Percentiles rank a stretch among this genome's conserved stretches.
Evolutionary conservation across 2,797 vertebrate genomes (phyloP).

Genomic region (Ispidina lecontei): DNA sequence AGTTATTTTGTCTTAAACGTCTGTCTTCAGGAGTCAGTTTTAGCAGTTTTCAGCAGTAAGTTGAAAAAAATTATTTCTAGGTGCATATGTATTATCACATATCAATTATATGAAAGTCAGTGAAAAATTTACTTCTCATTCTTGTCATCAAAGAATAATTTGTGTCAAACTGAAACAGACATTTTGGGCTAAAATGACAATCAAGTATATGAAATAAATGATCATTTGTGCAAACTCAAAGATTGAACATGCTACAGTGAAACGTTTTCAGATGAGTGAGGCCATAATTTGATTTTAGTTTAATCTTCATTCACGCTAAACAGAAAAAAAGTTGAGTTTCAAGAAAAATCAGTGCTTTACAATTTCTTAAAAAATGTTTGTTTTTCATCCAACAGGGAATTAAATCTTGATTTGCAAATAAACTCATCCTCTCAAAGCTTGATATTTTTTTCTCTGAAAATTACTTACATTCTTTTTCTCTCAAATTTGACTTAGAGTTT

Average conservation of each 20-base stretch:
- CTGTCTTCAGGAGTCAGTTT: not conserved
- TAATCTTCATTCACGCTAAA: not conserved
- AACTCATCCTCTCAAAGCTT: not conserved
- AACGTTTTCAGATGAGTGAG: not conserved
- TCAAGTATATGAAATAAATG: not conserved
- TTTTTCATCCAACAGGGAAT: not conserved
- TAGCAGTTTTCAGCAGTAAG: not conserved
- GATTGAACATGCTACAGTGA: not conserved
- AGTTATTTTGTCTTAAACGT: not conserved
- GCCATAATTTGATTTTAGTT: not conserved
- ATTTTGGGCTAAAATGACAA: not conserved
- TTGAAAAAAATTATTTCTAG: not conserved
- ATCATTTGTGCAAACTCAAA: not conserved
- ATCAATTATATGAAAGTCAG: not conserved
- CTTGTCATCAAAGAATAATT: not conserved
- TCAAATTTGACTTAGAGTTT: not conserved
- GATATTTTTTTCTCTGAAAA: not conserved
- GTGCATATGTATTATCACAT: accelerated
- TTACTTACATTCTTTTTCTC: not conserved
- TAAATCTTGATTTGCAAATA: not conserved
- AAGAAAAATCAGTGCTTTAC: not conserved
- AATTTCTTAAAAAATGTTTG: not conserved
- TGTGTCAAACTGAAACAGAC: not conserved
- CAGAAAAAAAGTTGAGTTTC: not conserved
- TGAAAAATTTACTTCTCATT: not conserved